Evolutionary conservation across 2,113 vertebrate species (phyloP), one percentile per base, ranked within the genome.

Genomic region (Paedocypris sp.): DNA sequence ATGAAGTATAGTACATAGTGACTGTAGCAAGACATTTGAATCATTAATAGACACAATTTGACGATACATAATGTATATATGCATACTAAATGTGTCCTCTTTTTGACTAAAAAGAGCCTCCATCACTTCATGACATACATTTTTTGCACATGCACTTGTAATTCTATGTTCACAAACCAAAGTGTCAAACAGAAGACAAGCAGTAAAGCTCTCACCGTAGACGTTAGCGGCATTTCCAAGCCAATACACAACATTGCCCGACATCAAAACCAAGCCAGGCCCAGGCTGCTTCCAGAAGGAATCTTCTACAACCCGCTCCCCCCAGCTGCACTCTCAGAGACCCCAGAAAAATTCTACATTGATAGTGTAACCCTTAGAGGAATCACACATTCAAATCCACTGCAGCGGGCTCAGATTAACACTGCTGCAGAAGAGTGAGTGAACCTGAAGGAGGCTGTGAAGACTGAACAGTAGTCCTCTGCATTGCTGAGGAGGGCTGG

Each of bases 191-290:
- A 41, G 28, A 52, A 19, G 41, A 31, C 20, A 63, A 53, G 50
- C 15, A 13, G 16, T 33, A 33, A 50, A 10, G 6, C 33, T 22
- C 63, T 65, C 63, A 65, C 63, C 63, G 53, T 65, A 20, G 63
- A 58, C 50, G 63, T 58, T 18, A 65, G 63, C 41, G 63, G 63
- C 63, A 65, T 65, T 65, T 65, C 62, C 45, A 65, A 58, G 39
- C 28, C 13, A 39, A 42, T 57, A 22, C 33, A 48, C 62, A 64
- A 41, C 62, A 65, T 65, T 49, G 53, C 61, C 36, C 50, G 32
- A 33, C 63, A 65, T 65, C 53, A 57, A 43, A 58, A 65, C 13
- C 15, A 11, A 50, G 23, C 47, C 25, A 13, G 32, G 23, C 26
- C 53, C 53, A 58, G 48, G 29, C 22, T 50, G 35, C 25, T 29